These are phyloP conservation scores for Lagocephalus sceleratus DNA, from an alignment of 2,797 vertebrate genomes.

Conservation along the genomic window DNA sequence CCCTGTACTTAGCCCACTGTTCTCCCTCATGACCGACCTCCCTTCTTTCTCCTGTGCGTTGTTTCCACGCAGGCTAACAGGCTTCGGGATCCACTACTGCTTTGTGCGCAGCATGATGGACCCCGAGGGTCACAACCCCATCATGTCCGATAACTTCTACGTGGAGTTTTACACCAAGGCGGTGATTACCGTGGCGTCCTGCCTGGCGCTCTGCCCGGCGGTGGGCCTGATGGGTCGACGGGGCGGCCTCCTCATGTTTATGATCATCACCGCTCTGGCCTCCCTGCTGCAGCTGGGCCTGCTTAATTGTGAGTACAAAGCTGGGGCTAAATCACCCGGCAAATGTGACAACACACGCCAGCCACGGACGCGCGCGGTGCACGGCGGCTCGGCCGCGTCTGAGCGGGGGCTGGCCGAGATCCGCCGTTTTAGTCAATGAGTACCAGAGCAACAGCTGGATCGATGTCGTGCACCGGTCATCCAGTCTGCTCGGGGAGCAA, in stretches of 20 bases:
- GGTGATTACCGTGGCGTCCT: slow-evolving; percentile 88
- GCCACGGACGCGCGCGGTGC: no score
- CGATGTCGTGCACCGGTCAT: slow-evolving; percentile 14
- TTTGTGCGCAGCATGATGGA: slow-evolving; percentile 95
- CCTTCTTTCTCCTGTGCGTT: slow-evolving; percentile 11
- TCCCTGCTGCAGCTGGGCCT: slow-evolving; percentile 93
- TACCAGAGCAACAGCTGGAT: slow-evolving; percentile 24
- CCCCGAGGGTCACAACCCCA: slow-evolving; percentile 79
- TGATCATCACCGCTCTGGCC: slow-evolving; percentile 95
- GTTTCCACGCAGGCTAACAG: slow-evolving; percentile 82
- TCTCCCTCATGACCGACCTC: neutral
- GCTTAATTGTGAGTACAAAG: slow-evolving; percentile 86
- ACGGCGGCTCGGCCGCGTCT: no score
- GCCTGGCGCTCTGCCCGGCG: slow-evolving; percentile 89
- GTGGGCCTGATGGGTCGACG: slow-evolving; percentile 90
- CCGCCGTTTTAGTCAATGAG: slow-evolving; percentile 41
- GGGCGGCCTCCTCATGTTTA: slow-evolving; percentile 94
- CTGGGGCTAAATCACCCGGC: no score
- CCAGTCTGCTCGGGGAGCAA: slow-evolving; percentile 35
- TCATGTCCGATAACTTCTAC: slow-evolving; percentile 89
- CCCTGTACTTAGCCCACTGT: neutral
- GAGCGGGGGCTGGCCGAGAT: slow-evolving; percentile 27
- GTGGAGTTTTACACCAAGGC: slow-evolving; percentile 93
- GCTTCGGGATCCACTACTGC: slow-evolving; percentile 96
- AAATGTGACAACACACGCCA: no score